Evolutionary conservation across 1,140 invertebrate species (phyloP), one percentile per base, ranked within the genome.

Genomic region (Calliopsis andreniformis): DNA sequence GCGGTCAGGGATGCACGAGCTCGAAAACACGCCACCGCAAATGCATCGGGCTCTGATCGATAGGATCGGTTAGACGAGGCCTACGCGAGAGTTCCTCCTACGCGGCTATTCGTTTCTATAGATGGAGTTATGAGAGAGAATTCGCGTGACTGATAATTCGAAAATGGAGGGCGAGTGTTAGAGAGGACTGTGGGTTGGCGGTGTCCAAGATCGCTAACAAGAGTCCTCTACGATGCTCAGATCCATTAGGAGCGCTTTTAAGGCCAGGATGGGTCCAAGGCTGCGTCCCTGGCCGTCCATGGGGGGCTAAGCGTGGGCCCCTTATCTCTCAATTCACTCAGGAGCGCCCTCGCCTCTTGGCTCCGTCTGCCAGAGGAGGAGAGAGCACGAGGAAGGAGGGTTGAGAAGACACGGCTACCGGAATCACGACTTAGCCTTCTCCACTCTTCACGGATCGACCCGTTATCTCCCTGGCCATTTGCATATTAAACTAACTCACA

Each of bases 401-500:
- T 42, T 78, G 70, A 56, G 80, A 81, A 87, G 87, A 91, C 90
- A 91, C 85, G 86, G 89, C 90, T 91, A 91, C 90, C 85, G 89
- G 89, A 91, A 91, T 91, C 90, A 91, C 90, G 89, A 91, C 90
- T 90, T 88, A 89, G 89, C 85, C 86, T 88, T 89, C 89, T 90
- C 83, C 81, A 86, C 87, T 89, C 88, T 90, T 89, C 88, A 87
- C 85, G 86, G 85, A 91, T 90, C 88, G 88, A 83, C 71, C 89
- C 89, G 90, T 91, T 91, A 91, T 91, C 90, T 91, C 80, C 47
- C 79, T 23, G 69, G 80, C 86, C 85, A 91, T 91, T 91, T 91
- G 89, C 90, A 91, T 91, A 91, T 91, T 91, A 91, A 91, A 91
- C 90, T 91, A 91, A 91, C 90, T 91, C 90, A 88, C 89, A 88